Evolutionary conservation across 2,113 vertebrate genomes (phyloP), one percentile per base, ranked within the genome.

Genomic region (Oncorhynchus nerka): DNA sequence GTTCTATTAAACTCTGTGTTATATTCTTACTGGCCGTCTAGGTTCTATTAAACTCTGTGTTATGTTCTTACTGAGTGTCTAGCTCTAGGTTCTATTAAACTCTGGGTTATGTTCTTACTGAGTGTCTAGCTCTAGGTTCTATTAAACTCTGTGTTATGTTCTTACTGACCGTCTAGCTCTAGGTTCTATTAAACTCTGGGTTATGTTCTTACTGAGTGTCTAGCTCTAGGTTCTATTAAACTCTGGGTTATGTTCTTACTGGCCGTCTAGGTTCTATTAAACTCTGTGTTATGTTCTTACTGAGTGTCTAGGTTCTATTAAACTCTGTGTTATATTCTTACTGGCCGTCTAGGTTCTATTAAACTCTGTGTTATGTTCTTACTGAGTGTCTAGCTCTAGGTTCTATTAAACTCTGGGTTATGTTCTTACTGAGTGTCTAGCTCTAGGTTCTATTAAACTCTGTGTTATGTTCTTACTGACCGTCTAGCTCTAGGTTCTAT

Each of bases 361-460:
- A 45, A 0, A 26, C 7, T 13, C 9, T 48, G 32, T 28, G 55
- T 59, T 15, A 9, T 28, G 74, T 13, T 71, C 89, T 95, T 91
- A 95, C 95, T 86, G 82, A 94, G 93, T 91, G 5, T 4, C 51
- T 55, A n/a, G n/a, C n/a, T n/a, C n/a, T n/a, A 55, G 4, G 51
- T 4, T 13, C 15, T 45, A 45, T 45, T 45, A 45, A 0, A 26
- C 7, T 13, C 9, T 48, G 32, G 13, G 55, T 59, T 7, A 9
- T 28, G 74, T 13, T 71, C 89, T 95, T 91, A 95, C 95, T 86
- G 82, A n/a, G n/a, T n/a, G n/a, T n/a, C n/a, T n/a, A n/a, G 95
- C 94, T 4, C 51, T 55, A 55, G 1, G 51, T 16, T 13, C 15
- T 45, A 45, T 45, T 45, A 45, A 0, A 26, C 7, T 8, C 5